Base-by-base conservation (phyloP, 1,140 invertebrate genomes). In the Luehdorfia chinensis region DNA sequence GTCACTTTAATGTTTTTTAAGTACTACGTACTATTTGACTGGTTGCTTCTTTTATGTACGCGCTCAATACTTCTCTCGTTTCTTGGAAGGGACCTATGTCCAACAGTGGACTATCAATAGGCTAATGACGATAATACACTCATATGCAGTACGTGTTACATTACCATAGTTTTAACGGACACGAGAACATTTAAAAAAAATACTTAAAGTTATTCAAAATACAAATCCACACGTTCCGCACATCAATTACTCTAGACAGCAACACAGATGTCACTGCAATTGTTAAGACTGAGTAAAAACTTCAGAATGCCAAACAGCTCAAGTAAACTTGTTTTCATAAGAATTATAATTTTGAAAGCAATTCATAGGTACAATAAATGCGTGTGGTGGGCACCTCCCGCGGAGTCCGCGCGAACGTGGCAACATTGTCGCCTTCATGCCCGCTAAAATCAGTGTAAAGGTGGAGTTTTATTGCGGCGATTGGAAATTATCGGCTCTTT, bases 371-470 rank as follows among this genome's bases (percentile, higher is more conserved):
- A 69, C 53, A 68, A 75, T 70, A 64, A 61, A 65, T 47, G 44
- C n/a, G n/a, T 50, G 58, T 37, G 64, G 65, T 69, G 75, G 76
- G 60, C 45, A 60, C 66, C 74, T 67, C 76, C 79, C 71, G 76
- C 55, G 62, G 76, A 23, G 76, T 31, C 27, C 48, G 46, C 52
- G 76, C 54, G 60, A 67, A 84, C 79, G 75, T 77, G 79, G 58
- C 66, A 80, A 84, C 79, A 80, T 60, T 52, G 58, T 39, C 65
- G 57, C 69, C 66, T 11, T 11, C 64, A 47, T 55, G 50, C 57
- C 66, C 61, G 71, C 67, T 59, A 70, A 83, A 75, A 58, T 65
- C 46, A 8, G 23, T 27, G 39, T 66, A 74, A 75, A 71, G 59
- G 67, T 54, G n/a, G 41, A 13, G 49, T 76, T 61, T 45, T 48